phyloP scores from a whole-genome alignment of 1,140 invertebrate genomes.

The Tetraneura akinire region DNA sequence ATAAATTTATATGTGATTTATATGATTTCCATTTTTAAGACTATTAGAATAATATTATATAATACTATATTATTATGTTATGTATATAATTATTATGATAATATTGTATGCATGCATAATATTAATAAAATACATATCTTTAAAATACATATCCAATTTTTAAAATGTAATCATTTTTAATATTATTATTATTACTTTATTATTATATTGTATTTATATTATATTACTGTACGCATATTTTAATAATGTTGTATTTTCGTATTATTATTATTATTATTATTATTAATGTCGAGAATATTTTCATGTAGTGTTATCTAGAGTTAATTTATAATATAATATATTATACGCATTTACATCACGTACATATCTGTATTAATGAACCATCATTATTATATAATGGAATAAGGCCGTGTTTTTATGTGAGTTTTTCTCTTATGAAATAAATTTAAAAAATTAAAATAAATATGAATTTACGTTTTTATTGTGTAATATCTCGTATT shows the following conservation, averaged over 20 bases:
- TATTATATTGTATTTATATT: conserved; percentile 2
- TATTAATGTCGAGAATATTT: conserved; percentile 17
- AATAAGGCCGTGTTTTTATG: conserved; percentile 46
- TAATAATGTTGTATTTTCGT: conserved; percentile 33
- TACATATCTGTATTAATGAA: conserved; percentile 40
- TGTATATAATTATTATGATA: not conserved
- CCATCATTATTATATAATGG: conserved; percentile 23
- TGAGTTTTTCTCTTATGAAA: conserved; percentile 47
- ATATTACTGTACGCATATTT: conserved; percentile 37
- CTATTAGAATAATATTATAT: conserved; percentile 10
- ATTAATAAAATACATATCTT: conserved; percentile 41
- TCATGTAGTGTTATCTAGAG: conserved; percentile 28
- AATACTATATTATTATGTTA: not conserved
- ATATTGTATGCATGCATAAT: not conserved
- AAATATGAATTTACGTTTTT: too few species aligned
- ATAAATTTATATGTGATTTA: conserved; percentile 38
- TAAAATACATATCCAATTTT: conserved; percentile 45
- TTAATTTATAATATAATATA: conserved; percentile 31
- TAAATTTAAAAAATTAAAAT: too few species aligned
- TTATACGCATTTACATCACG: conserved; percentile 42
- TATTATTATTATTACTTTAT: conserved; percentile 22
- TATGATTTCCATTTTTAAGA: conserved; percentile 29
- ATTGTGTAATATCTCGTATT: too few species aligned
- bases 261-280: conserved; percentile 44
- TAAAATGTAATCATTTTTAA: conserved; percentile 35